phyloP scores from a whole-genome alignment of 2,113 vertebrate species.

The Bambusicola thoracicus region DNA sequence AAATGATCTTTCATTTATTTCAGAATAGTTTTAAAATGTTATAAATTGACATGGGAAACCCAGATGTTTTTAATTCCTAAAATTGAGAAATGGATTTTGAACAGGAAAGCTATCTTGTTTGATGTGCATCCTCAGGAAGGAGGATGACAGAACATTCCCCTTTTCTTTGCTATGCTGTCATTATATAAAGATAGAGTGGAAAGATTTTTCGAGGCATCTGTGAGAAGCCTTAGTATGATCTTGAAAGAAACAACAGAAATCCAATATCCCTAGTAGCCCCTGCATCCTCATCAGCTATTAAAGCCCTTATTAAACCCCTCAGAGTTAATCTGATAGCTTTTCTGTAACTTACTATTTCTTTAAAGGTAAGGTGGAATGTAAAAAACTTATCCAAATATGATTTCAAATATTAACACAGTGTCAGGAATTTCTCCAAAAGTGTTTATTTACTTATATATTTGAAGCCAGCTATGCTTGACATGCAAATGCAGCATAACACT shows the following conservation, averaged over 20 bases:
- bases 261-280: background rate
- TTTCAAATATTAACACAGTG: background rate
- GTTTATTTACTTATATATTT: rapidly evolving
- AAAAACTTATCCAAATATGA: background rate
- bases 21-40: background rate
- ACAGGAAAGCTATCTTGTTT: constrained; percentile 35
- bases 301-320: background rate
- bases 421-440: background rate
- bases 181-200: background rate
- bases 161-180: background rate
- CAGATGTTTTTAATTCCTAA: constrained; percentile 50
- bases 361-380: background rate
- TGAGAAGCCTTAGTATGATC: background rate
- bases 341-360: background rate
- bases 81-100: constrained; percentile 29
- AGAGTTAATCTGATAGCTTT: background rate
- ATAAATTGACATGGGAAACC: background rate
- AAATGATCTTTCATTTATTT: background rate
- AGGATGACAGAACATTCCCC: background rate
- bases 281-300: background rate
- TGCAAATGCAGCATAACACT: rapidly evolving
- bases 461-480: rapidly evolving
- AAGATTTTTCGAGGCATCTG: background rate
- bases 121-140: constrained; percentile 24
- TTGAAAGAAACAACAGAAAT: background rate